phyloP scores from a whole-genome alignment of 2,888 invertebrate species.

The Strigamia transsilvanica region DNA sequence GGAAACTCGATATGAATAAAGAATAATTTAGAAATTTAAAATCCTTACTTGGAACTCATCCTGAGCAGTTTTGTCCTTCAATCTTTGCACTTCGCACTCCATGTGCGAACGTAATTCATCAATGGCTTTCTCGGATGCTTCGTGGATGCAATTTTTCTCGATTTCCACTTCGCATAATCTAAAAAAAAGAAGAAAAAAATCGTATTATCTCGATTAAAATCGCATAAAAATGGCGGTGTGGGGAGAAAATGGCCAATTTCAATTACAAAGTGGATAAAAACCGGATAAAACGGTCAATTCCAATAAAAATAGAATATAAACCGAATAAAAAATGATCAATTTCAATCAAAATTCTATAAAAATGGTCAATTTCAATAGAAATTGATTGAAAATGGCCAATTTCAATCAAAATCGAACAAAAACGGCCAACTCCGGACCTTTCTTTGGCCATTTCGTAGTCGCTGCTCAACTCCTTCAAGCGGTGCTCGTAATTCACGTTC shows the following conservation, averaged over 20 bases:
- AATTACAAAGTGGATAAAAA: no score
- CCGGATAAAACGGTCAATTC: no score
- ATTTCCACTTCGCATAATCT: conserved; percentile 51
- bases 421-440: conserved; percentile 4
- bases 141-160: conserved; percentile 20
- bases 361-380: not conserved
- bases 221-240: no score
- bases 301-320: not conserved
- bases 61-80: conserved; percentile 42
- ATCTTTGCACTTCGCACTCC: conserved; percentile 50
- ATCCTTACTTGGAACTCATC: conserved; percentile 50
- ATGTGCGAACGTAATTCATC: conserved; percentile 7
- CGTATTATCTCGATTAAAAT: not conserved
- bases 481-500: not conserved
- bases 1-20: no score
- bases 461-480: conserved; percentile 9
- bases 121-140: not conserved
- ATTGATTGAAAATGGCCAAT: not conserved
- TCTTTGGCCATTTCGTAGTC: conserved; percentile 49
- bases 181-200: not conserved
- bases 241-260: no score
- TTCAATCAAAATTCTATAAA: not conserved
- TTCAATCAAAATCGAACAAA: no score
- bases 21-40: no score
- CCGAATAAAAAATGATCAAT: not conserved